These are phyloP conservation scores for Antennarius striatus DNA, from an alignment of 2,113 vertebrate species.

Conservation along the genomic window DNA sequence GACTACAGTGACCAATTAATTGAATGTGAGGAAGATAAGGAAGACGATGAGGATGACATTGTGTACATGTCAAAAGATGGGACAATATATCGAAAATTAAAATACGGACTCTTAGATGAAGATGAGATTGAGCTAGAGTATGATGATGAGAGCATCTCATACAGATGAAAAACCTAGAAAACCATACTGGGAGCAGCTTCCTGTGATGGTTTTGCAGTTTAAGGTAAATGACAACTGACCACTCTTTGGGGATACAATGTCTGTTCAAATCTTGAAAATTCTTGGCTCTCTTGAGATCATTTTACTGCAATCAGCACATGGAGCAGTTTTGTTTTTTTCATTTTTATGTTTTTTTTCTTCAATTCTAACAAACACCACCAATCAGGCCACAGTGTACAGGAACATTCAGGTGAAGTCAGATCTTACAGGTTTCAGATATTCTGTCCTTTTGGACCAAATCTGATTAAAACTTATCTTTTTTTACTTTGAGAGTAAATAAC, in stretches of 20 bases:
- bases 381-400: too few relatives aligned
- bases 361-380: too few relatives aligned
- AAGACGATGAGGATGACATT: slow-evolving; percentile 83
- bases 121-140: slow-evolving; percentile 90
- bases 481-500: too few relatives aligned
- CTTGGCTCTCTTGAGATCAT: background rate
- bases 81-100: slow-evolving; percentile 90
- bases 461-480: too few relatives aligned
- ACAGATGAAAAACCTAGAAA: slow-evolving; percentile 71
- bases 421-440: too few relatives aligned
- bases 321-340: background rate
- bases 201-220: background rate
- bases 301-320: background rate
- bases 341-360: too few relatives aligned
- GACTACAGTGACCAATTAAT: slow-evolving; percentile 83
- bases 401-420: too few relatives aligned
- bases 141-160: slow-evolving; percentile 90
- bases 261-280: background rate
- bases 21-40: slow-evolving; percentile 72
- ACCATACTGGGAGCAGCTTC: background rate
- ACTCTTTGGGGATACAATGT: background rate
- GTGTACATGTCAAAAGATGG: slow-evolving; percentile 95
- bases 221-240: too few relatives aligned
- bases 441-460: too few relatives aligned
- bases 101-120: slow-evolving; percentile 86